Evolutionary conservation across 2,797 vertebrate species (phyloP), one percentile per base, ranked within the genome.

Genomic region (Betta splendens): DNA sequence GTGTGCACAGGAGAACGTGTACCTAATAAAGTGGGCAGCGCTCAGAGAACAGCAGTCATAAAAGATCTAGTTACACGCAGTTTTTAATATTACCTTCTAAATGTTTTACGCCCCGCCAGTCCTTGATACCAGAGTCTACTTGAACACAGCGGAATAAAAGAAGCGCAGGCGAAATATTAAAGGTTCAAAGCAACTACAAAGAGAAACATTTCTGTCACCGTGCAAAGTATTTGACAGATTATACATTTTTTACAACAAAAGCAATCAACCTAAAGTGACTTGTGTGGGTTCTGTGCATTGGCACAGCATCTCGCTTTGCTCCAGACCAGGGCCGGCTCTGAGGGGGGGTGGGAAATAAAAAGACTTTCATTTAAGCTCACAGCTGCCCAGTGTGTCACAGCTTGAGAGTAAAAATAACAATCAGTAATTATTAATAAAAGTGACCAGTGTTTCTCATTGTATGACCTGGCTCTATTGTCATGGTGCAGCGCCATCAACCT

Each of bases 11-110:
- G 49, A 64, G 45, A 67, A 76, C 32, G 35, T 52, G 42, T 61
- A 50, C 51, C 65, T 73, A 45, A 81, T 80, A 65, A 66, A 80
- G 49, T 38, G 39, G 51, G 37, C 51, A 35, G 42, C 28, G 51
- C 45, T 38, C n/a, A 1, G 15, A 39, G 12, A 79, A 69, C 38
- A 38, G 18, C 33, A 47, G 31, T 48, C 31, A 43, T 44, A 16
- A 57, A 69, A 48, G 33, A 63, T 75, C 29, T 5, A 59, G 62
- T 22, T 38, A 35, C 43, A 43, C 60, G 35, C 26, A 56, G 55
- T 69, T 71, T 79, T 63, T 62, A 65, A 64, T 52, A 42, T 47
- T 51, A 37, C 56, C 23, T 58, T 63, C 48, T 58, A 39, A 76
- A 60, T 61, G 36, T 66, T 55, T 66, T 17, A 55, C 54, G 25